Evolutionary conservation across 2,797 vertebrate genomes (phyloP), one percentile per base, ranked within the genome.

Genomic region (Taeniopygia guttata): DNA sequence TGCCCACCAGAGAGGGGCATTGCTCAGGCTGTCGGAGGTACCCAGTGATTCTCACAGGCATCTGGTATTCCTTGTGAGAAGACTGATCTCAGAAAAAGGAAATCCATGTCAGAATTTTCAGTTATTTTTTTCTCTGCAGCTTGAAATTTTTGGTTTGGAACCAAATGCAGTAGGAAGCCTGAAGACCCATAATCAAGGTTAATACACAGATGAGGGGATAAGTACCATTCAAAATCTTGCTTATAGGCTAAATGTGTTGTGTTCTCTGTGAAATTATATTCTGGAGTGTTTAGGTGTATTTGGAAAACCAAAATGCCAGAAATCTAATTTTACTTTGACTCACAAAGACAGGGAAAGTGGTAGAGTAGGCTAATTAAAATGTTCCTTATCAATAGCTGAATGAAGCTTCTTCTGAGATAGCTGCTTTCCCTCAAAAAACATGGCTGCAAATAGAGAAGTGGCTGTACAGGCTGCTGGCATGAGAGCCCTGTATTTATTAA

Each of bases 21-120:
- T 60, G 19, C 27, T 64, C 10, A 45, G 49, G 21, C 30, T 64
- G 7, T 19, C 3, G 11, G 45, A 25, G 27, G 4, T 76, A 75
- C 17, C 36, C 48, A 36, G 30, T 1, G 1, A n/a, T 51, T 81
- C 73, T 68, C 20, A 5, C 0, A 1, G 17, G 9, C 84, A 4
- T 34, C 34, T 84, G 46, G 7, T 48, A 27, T 51, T 75, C 22
- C 30, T 59, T 66, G 16, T 16, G 20, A 87, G 20, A 16, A 80
- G n/a, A 29, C 10, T 63, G 43, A 55, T 52, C 55, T 87, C 64
- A 55, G 48, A 40, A 75, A 68, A 82, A 87, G 10, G 64, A 94
- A 79, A 51, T 32, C 26, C 12, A 16, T 7, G 1, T n/a, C 32
- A 75, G 21, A 79, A 69, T 73, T 62, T 36, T 73, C 46, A 62